phyloP scores from a whole-genome alignment of 2,797 vertebrate genomes.

The Ceryle rudis region DNA sequence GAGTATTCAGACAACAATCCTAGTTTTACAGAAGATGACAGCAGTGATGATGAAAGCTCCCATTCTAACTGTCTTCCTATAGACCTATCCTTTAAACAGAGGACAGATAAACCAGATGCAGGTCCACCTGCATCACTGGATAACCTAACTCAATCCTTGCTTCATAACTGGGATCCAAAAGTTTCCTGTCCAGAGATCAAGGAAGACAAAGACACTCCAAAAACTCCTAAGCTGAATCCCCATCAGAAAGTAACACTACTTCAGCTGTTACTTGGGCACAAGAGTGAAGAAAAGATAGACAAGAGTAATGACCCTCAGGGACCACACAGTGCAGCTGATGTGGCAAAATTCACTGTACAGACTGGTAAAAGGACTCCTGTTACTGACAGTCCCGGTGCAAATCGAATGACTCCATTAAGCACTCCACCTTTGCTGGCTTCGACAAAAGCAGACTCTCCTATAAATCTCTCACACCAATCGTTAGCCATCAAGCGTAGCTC shows the following conservation, averaged over 20 bases:
- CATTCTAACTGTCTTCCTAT: constrained; percentile 96
- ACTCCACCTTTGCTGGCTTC: constrained; percentile 76
- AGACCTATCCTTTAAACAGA: constrained; percentile 94
- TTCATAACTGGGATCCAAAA: constrained; percentile 96
- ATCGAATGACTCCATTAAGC: constrained; percentile 77
- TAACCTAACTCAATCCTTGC: constrained; percentile 91
- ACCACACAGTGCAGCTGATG: constrained; percentile 80
- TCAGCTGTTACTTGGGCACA: constrained; percentile 95
- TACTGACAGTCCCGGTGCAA: constrained; percentile 74
- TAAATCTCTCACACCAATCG: constrained; percentile 79
- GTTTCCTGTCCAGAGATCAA: constrained; percentile 80
- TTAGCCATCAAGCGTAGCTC: constrained; percentile 79
- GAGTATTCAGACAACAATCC: constrained; percentile 94
- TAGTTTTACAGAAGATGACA: constrained; percentile 93
- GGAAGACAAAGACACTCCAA: constrained; percentile 86
- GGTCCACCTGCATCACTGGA: constrained; percentile 84
- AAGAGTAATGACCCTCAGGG: constrained; percentile 83
- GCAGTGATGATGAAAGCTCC: constrained; percentile 94
- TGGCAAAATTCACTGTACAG: constrained; percentile 76
- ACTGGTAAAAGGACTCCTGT: constrained; percentile 77
- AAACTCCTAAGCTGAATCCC: constrained; percentile 87
- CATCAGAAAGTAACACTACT: constrained; percentile 96
- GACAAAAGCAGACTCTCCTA: constrained; percentile 80
- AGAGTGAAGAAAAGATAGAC: constrained; percentile 87
- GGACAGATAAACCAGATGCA: constrained; percentile 79